phyloP scores from a whole-genome alignment of 2,797 vertebrate genomes.

The Pseudochirops cupreus region DNA sequence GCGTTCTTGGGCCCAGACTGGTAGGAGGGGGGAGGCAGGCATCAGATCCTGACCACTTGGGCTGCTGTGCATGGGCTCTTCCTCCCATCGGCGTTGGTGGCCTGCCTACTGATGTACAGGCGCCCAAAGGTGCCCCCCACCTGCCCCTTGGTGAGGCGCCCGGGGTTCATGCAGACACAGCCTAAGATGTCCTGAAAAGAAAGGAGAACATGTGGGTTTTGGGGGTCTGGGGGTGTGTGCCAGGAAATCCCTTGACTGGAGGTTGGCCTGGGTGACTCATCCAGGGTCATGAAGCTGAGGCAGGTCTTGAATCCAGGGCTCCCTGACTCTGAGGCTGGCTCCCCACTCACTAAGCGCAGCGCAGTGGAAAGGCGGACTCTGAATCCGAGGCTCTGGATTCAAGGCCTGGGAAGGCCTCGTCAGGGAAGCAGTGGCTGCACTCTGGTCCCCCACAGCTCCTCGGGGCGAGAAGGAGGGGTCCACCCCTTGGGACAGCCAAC shows the following conservation, averaged over 20 bases:
- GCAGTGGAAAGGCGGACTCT: too few species aligned
- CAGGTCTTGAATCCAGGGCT: not conserved
- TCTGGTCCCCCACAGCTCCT: too few species aligned
- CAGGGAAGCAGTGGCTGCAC: too few species aligned
- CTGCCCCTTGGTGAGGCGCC: constrained; percentile 95
- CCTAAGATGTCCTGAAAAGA: constrained; percentile 90
- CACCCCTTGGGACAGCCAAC: too few species aligned
- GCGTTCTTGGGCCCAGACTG: not conserved
- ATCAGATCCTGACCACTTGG: constrained; percentile 94
- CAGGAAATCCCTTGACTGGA: not conserved
- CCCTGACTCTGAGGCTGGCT: too few species aligned
- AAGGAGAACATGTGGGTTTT: not conserved
- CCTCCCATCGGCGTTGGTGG: constrained; percentile 34
- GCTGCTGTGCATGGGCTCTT: constrained; percentile 88
- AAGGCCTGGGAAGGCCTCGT: too few species aligned
- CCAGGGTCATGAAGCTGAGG: not conserved
- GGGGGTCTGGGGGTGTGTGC: not conserved
- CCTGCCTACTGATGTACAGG: constrained; percentile 86
- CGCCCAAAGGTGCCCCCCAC: constrained; percentile 94
- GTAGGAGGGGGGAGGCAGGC: not conserved
- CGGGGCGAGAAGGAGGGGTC: too few species aligned
- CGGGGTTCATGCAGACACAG: constrained; percentile 95
- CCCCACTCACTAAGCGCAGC: too few species aligned
- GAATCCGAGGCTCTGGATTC: too few species aligned
- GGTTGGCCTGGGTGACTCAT: too few species aligned